A percentile compares a stretch with the other conserved stretches of the same genome.
Evolutionary conservation across 2,113 vertebrate species (phyloP).

Genomic region (Muntiacus reevesi): DNA sequence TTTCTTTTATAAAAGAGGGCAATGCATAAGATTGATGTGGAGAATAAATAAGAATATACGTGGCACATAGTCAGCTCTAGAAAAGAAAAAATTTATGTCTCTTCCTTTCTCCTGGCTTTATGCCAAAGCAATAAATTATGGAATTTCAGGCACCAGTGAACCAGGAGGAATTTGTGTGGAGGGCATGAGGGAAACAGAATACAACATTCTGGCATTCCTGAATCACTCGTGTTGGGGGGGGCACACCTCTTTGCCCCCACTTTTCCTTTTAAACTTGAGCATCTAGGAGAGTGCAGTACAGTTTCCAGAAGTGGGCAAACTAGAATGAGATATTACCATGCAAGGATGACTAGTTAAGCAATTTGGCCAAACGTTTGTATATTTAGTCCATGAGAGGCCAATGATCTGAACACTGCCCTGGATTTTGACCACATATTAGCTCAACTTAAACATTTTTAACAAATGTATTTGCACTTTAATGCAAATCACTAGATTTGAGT

Average conservation of each 20-base stretch:
- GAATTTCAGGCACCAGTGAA: not conserved
- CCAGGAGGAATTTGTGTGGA: not conserved
- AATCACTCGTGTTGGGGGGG: not conserved
- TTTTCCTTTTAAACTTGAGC: not conserved
- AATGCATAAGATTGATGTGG: not conserved
- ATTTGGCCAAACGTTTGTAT: not conserved
- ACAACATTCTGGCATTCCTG: not conserved
- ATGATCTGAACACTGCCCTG: not conserved
- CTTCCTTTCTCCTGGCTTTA: not conserved
- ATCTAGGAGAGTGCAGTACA: fast-evolving
- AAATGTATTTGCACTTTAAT: not conserved
- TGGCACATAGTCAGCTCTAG: not conserved
- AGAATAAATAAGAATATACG: not conserved
- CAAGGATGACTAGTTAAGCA: not conserved
- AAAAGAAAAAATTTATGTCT: not conserved
- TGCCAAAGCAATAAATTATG: conserved; percentile 18
- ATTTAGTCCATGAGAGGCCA: not conserved
- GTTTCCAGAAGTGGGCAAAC: not conserved
- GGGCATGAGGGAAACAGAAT: not conserved
- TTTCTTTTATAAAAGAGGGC: not conserved
- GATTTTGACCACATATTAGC: not conserved
- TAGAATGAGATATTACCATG: not conserved
- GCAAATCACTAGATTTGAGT: not conserved
- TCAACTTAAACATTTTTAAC: not conserved
- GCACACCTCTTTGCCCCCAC: not conserved